Conservation (phyloP, 2,113 vertebrate genomes). For the Trematomus loennbergii region DNA sequence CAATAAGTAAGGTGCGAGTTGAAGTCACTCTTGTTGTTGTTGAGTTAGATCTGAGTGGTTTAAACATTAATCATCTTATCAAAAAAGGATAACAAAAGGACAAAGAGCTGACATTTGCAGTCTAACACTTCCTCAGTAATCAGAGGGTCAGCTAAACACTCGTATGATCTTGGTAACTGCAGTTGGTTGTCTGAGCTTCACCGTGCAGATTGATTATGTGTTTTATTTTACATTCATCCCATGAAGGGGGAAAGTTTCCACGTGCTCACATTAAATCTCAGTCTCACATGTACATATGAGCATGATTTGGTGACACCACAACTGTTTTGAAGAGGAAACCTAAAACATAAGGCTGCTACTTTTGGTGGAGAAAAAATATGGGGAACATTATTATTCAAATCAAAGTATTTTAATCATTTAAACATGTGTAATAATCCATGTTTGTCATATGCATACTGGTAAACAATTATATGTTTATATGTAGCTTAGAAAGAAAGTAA, state of each 20-base stretch:
- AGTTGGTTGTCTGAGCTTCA: not conserved
- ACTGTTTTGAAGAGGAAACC: not conserved
- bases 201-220: not conserved
- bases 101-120: not conserved
- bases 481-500: not conserved
- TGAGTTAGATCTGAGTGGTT: not conserved
- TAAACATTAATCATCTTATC: not conserved
- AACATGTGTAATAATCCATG: not conserved
- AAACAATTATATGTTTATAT: not conserved
- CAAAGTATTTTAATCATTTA: not conserved
- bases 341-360: not conserved
- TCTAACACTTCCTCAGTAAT: not conserved
- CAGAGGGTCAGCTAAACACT: not conserved
- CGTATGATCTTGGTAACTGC: not conserved
- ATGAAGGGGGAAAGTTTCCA: not conserved
- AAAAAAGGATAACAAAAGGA: not conserved
- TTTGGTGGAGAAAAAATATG: not conserved
- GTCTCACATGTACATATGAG: not conserved
- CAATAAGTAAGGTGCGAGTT: not conserved
- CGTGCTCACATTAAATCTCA: not conserved
- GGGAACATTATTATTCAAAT: not conserved
- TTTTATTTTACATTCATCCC: not conserved
- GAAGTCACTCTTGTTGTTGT: not conserved
- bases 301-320: not conserved
- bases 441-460: not conserved